Base-by-base conservation (phyloP, 2,113 vertebrate species). In the Tychaedon coryphoeus region DNA sequence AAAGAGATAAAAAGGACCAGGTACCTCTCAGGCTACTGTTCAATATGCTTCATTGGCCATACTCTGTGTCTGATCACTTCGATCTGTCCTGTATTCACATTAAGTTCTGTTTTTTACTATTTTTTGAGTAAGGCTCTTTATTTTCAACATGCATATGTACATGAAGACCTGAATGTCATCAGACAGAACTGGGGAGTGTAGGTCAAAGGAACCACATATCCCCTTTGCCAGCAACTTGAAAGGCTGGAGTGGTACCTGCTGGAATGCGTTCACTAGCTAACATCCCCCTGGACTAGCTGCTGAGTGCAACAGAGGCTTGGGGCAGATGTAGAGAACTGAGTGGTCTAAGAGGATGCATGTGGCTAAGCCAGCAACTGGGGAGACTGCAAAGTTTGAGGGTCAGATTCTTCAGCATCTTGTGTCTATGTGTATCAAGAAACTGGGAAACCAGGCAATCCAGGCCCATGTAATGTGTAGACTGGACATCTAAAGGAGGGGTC, bases 141-240 rank as follows among this genome's bases (percentile, higher is more conserved):
- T 66, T 77, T 74, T 66, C 33, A 34, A 23, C 2, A 1, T 25
- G 2, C 2, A 6, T 8, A 2, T 38, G 4, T 34, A 9, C 19
- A 28, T n/a, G 10, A 19, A 71, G 4, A 28, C 6, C 11, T 62
- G 42, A 74, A 33, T n/a, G 10, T 29, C 34, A 64, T 16, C 12
- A 48, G 34, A 6, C 10, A 50, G 38, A 70, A 53, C 0, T 5
- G 6, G 23, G 23, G 5, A 64, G 12, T 56, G 25, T 5, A 70
- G 28, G 16, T 42, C 20, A 16, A 8, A 45, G 22, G 7, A 4
- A 34, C 13, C 5, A 31, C 0, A 1, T 25, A 15, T 34, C 36
- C 72, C 1, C 0, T n/a, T 7, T 73, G 17, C 24, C n/a, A 89
- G 31, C 6, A 77, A 19, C 31, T 62, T 5, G 0, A 84, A 31